Evolutionary conservation across 2,797 vertebrate species (phyloP).

Genomic region (Psittacula derbiana): DNA sequence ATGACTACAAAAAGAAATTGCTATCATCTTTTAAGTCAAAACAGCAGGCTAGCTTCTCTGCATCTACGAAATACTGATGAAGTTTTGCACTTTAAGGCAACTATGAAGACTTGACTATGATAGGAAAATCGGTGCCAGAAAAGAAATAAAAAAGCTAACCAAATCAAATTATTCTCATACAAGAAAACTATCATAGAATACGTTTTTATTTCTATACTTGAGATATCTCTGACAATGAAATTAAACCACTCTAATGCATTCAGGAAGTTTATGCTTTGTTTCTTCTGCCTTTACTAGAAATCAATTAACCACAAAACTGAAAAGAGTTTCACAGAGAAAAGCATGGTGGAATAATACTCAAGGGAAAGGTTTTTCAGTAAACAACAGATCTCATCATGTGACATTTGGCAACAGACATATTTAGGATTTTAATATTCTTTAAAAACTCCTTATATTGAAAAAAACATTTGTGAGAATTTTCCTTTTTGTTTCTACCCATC

Average conservation of each 20-base stretch:
- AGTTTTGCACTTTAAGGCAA: neutral
- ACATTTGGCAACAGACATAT: neutral
- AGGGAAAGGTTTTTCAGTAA: neutral
- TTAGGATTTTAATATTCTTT: neutral
- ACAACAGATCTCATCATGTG: neutral
- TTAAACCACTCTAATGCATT: neutral
- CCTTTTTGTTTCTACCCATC: neutral
- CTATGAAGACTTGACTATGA: neutral
- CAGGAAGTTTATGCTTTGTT: neutral
- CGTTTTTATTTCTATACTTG: neutral
- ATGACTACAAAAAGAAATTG: neutral
- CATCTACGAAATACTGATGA: neutral
- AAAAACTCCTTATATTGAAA: neutral
- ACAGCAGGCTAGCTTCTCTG: neutral
- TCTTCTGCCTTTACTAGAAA: neutral
- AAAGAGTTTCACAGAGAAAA: neutral
- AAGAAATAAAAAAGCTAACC: neutral
- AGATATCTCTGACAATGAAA: neutral
- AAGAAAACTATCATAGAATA: neutral
- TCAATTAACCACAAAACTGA: neutral
- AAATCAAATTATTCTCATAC: neutral
- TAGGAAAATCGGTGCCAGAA: neutral
- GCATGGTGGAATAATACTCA: neutral
- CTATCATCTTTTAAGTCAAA: neutral
- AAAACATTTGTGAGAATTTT: neutral